Percentiles rank a stretch among this genome's conserved stretches.
These are phyloP conservation scores for Theretra japonica DNA, from an alignment of 2,888 invertebrate species.

Conservation along the genomic window DNA sequence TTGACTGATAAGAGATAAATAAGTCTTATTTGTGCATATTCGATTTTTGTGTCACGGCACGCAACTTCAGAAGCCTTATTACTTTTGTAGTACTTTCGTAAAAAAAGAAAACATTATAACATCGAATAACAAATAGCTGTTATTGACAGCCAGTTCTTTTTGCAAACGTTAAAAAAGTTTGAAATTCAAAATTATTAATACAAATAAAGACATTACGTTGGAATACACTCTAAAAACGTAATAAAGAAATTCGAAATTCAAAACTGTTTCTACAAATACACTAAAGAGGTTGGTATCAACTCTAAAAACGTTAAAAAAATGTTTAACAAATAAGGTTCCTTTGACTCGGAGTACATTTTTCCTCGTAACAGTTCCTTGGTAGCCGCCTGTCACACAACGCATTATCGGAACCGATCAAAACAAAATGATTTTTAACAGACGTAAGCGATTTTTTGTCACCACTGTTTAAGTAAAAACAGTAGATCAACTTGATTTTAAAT, in stretches of 20 bases:
- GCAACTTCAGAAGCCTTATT: too few species aligned
- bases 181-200: too few species aligned
- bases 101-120: too few species aligned
- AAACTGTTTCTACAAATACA: background rate
- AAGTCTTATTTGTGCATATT: too few species aligned
- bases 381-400: conserved; percentile 59
- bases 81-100: too few species aligned
- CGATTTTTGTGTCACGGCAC: too few species aligned
- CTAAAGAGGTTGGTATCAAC: background rate
- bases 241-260: background rate
- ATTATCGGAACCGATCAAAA: conserved; percentile 55
- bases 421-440: conserved; percentile 56
- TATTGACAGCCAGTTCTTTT: background rate
- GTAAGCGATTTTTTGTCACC: conserved; percentile 27
- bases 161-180: too few species aligned
- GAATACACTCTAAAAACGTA: too few species aligned
- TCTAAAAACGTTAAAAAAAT: background rate
- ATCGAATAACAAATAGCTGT: background rate
- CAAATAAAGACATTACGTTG: too few species aligned
- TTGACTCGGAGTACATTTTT: conserved; percentile 20
- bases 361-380: conserved; percentile 45
- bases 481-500: conserved; percentile 29
- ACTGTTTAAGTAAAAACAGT: conserved; percentile 8
- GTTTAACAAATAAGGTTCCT: background rate
- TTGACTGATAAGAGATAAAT: too few species aligned